Evolutionary conservation across 2,113 vertebrate species (phyloP).

Genomic region (Hemiscyllium ocellatum): DNA sequence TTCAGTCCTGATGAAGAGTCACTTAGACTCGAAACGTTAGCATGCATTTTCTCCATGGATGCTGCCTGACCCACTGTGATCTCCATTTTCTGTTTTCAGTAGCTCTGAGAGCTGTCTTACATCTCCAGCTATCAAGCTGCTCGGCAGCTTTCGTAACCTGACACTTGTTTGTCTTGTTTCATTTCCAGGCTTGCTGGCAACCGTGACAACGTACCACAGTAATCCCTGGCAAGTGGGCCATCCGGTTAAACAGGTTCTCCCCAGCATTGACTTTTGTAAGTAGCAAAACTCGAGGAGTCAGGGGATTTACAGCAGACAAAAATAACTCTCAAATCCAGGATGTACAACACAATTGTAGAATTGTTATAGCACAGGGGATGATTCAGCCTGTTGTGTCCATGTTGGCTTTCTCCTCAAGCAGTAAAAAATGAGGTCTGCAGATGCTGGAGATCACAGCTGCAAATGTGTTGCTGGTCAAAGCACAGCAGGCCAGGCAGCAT

Average conservation of each 20-base stretch:
- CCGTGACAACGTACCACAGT: constrained; percentile 38
- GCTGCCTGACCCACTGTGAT: too few relatives aligned
- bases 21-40: not conserved
- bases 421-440: too few relatives aligned
- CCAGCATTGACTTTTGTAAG: not conserved
- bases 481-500: too few relatives aligned
- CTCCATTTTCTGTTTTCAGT: too few relatives aligned
- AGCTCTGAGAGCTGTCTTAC: not conserved
- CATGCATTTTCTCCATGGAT: not conserved
- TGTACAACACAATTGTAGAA: too few relatives aligned
- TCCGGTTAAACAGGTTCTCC: constrained; percentile 17
- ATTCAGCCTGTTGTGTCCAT: not conserved
- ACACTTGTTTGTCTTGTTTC: not conserved
- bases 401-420: not conserved
- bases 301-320: not conserved
- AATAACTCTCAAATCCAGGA: not conserved
- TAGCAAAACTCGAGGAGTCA: not conserved
- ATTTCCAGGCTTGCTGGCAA: constrained; percentile 38
- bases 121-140: not conserved
- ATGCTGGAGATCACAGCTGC: too few relatives aligned
- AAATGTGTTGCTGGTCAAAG: too few relatives aligned
- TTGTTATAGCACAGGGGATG: not conserved
- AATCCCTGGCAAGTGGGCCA: constrained; percentile 37
- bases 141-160: not conserved
- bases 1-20: too few relatives aligned